Evolutionary conservation across 2,888 invertebrate species (phyloP).

Genomic region (Cybosia mesomella): DNA sequence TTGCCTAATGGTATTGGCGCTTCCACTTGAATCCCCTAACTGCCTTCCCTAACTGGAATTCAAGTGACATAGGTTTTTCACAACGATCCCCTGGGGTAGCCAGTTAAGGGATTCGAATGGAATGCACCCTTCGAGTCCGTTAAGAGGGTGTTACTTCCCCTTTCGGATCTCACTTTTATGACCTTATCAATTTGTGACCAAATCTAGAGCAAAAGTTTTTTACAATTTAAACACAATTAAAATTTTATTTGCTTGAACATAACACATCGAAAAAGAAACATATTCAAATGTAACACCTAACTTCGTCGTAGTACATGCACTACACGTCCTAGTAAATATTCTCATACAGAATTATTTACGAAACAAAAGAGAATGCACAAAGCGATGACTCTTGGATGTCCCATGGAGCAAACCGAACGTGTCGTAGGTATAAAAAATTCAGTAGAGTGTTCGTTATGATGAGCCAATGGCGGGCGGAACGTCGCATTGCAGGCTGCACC

Average conservation of each 20-base stretch:
- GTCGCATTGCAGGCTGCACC: constrained; percentile 79
- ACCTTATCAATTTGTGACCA: not conserved
- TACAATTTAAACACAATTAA: not conserved
- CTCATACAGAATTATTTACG: constrained; percentile 34
- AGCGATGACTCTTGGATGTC: constrained; percentile 42
- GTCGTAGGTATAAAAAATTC: constrained; percentile 53
- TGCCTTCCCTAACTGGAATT: not conserved
- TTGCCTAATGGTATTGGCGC: too few species aligned
- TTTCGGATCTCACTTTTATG: not conserved
- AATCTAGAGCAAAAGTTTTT: not conserved
- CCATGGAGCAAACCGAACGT: constrained; percentile 44
- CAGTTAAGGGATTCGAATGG: too few species aligned
- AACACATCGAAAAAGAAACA: not conserved
- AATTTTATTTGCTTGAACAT: not conserved
- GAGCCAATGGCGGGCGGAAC: constrained; percentile 45
- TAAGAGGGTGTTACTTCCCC: not conserved
- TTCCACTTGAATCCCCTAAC: not conserved
- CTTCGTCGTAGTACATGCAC: not conserved
- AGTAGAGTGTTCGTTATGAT: constrained; percentile 55
- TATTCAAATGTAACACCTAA: not conserved
- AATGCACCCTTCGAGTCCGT: too few species aligned
- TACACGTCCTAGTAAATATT: constrained; percentile 19
- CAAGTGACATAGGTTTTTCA: not conserved
- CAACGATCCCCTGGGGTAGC: too few species aligned
- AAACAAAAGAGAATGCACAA: constrained; percentile 42